phyloP scores from a whole-genome alignment of 2,888 invertebrate genomes.

The Ochropleura plecta region DNA sequence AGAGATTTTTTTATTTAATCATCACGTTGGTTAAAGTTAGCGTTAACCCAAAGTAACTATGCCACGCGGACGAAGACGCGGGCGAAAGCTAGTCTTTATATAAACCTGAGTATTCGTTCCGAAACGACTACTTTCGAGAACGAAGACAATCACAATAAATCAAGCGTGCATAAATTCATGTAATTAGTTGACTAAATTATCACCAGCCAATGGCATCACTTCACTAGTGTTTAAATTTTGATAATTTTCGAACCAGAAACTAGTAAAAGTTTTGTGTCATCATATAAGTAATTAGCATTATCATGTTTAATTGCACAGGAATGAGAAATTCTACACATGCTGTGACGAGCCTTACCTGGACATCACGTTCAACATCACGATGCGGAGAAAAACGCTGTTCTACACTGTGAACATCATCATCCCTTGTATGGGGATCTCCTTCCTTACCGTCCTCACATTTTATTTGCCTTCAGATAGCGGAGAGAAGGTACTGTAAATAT shows the following conservation, averaged over 20 bases:
- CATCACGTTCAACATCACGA: slow-evolving; percentile 99
- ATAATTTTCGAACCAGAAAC: not conserved
- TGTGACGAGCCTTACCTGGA: slow-evolving; percentile 99
- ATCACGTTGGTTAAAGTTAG: too few species aligned
- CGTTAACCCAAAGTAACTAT: too few species aligned
- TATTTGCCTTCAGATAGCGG: slow-evolving; percentile 99
- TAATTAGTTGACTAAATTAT: not conserved
- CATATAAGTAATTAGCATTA: not conserved
- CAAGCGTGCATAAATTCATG: not conserved
- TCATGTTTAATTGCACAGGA: slow-evolving; percentile 87
- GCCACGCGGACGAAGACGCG: too few species aligned
- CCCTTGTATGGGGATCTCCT: slow-evolving; percentile 99
- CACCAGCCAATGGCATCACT: not conserved
- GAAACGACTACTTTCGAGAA: not conserved
- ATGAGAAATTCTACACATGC: slow-evolving; percentile 98
- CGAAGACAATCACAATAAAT: not conserved
- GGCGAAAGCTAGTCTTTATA: too few species aligned
- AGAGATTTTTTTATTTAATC: too few species aligned
- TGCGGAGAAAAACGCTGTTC: slow-evolving; percentile 98
- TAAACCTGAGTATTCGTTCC: not conserved
- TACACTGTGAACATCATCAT: slow-evolving; percentile 99
- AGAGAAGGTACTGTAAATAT: slow-evolving; percentile 92
- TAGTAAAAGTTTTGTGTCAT: not conserved
- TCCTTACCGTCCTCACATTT: slow-evolving; percentile 99
- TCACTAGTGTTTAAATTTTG: not conserved